Base-by-base conservation (phyloP, 2,113 vertebrate species). In the Osmerus mordax region DNA sequence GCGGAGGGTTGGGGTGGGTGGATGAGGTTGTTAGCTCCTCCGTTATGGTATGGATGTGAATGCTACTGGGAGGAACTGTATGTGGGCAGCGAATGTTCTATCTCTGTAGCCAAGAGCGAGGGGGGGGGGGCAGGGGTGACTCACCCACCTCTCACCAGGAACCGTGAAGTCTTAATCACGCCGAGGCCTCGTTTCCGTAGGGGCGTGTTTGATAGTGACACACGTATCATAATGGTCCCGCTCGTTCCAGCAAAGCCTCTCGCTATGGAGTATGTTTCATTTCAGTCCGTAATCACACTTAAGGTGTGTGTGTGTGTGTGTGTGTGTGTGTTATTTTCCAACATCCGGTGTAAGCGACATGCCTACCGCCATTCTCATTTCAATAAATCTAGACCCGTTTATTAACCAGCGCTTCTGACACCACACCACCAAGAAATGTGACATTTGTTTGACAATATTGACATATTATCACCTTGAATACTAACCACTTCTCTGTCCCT, bases 251-350 rank as follows among this genome's bases (percentile, higher is more conserved):
- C 8, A 11, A 15, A 23, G 19, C 21, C 19, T 61, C 21, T 61
- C 21, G 3, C 28, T 23, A 65, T 72, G 70, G 56, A 7, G 47
- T 56, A 28, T 61, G 32, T 58, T 56, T 41, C 3, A 29, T 14
- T 52, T 18, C 19, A 58, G 28, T 29, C 19, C 19, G 36, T 41
- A 41, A 41, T 41, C 36, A 41, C 36, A 41, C 36, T 41, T 9
- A 41, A 8, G 6, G 36, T 53, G 60, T 64, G 71, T 65, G 71
- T 66, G 53, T 47, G 53, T 69, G n/a, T n/a, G n/a, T n/a, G n/a
- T n/a, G n/a, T n/a, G n/a, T n/a, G n/a, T n/a, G n/a, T n/a, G n/a
- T n/a, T 23, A 21, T 21, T 19, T 21, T 21, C 18, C 19, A 21
- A 60, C 58, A 60, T 60, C 58, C 19, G 59, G 4, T 13, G 23